A percentile compares a stretch with the other conserved stretches of the same genome.
These are phyloP conservation scores for Andrena bucephala DNA, from an alignment of 2,888 invertebrate species.

Conservation along the genomic window DNA sequence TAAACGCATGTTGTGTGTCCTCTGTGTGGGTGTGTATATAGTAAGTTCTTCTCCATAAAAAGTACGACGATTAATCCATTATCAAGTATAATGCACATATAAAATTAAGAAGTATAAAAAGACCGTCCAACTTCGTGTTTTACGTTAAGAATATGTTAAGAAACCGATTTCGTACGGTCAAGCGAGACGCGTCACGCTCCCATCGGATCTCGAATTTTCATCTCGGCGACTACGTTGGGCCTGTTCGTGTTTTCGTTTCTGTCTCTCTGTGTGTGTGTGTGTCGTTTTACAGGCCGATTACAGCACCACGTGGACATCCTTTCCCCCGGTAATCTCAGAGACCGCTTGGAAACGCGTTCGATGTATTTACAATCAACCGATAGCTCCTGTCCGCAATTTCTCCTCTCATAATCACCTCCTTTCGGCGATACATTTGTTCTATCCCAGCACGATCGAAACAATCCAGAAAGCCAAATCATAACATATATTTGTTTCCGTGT, in stretches of 20 bases:
- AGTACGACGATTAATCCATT: conserved; percentile 78
- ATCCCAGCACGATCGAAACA: conserved; percentile 72
- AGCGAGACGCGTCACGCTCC: conserved; percentile 36
- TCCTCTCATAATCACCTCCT: conserved; percentile 33
- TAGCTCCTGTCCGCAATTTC: conserved; percentile 56
- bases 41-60: conserved; percentile 68
- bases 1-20: conserved; percentile 53
- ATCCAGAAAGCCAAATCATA: conserved; percentile 68
- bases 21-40: conserved; percentile 11
- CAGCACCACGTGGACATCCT: conserved; percentile 50
- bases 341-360: conserved; percentile 45
- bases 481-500: conserved; percentile 44
- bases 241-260: neutral
- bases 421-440: conserved; percentile 32
- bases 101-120: conserved; percentile 84
- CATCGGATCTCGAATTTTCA: conserved; percentile 32
- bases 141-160: conserved; percentile 67
- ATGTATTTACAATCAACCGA: conserved; percentile 47
- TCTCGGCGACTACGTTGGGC: conserved; percentile 23
- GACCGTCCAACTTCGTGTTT: conserved; percentile 76
- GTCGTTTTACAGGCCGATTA: conserved; percentile 51
- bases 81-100: conserved; percentile 82
- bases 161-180: conserved; percentile 53
- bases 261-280: conserved; percentile 1
- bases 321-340: conserved; percentile 24